Conservation (phyloP, 2,113 vertebrate species). For the Hipposideros armiger region DNA sequence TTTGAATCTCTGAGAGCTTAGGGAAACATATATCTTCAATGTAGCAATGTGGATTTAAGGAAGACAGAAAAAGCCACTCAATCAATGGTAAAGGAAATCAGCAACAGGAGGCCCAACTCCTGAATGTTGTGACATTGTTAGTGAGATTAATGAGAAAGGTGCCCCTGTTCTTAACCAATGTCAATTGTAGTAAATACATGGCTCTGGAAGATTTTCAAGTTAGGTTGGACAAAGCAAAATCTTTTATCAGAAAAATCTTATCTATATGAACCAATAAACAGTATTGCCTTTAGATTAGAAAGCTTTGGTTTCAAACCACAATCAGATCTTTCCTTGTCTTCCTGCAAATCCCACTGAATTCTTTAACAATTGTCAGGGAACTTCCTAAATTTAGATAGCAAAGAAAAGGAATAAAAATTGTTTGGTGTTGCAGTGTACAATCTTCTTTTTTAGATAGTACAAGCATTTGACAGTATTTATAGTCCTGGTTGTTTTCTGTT, state of each 20-base stretch:
- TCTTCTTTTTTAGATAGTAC: neutral
- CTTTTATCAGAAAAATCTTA: slow-evolving; percentile 55
- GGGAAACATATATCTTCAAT: neutral
- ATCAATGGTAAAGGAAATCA: neutral
- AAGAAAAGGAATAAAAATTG: neutral
- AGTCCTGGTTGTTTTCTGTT: neutral
- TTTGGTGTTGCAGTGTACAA: neutral
- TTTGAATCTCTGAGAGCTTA: neutral
- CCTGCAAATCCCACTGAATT: neutral
- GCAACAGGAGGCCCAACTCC: neutral
- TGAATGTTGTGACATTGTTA: neutral
- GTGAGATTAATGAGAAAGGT: neutral
- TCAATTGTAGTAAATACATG: slow-evolving; percentile 20
- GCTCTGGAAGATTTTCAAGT: neutral
- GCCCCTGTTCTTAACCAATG: neutral
- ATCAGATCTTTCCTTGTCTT: neutral
- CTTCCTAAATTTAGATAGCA: neutral
- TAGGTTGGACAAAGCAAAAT: neutral
- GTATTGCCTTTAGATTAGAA: slow-evolving; percentile 20
- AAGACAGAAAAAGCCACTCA: neutral
- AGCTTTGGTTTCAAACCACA: slow-evolving; percentile 12
- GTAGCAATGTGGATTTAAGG: neutral
- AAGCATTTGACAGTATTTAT: neutral
- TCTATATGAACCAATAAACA: slow-evolving; percentile 21
- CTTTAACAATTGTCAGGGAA: neutral